Evolutionary conservation across 1,140 invertebrate species (phyloP).

Genomic region (Drosophila nannoptera): DNA sequence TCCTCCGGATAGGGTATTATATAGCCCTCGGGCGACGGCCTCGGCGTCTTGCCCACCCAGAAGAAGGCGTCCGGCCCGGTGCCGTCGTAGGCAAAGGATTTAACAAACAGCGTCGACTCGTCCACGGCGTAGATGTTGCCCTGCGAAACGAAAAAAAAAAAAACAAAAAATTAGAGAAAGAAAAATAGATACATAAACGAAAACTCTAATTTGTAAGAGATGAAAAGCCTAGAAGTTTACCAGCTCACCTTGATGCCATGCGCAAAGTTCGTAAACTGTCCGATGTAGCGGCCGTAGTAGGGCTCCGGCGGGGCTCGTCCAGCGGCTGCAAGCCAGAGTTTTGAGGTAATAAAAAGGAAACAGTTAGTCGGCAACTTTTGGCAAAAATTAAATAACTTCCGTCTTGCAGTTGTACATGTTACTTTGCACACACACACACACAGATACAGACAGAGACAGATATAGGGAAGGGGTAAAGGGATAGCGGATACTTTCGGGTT

Average conservation of each 20-base stretch:
- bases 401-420: slow-evolving; percentile 1
- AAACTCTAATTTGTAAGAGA: neutral
- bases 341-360: neutral
- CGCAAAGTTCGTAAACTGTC: slow-evolving; percentile 84
- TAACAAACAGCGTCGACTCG: slow-evolving; percentile 91
- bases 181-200: too few species aligned
- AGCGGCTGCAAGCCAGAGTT: slow-evolving; percentile 41
- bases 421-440: neutral
- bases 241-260: slow-evolving; percentile 83
- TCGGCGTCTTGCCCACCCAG: slow-evolving; percentile 89
- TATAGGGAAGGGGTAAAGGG: neutral
- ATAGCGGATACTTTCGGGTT: neutral
- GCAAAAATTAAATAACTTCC: slow-evolving; percentile 10
- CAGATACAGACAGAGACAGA: neutral
- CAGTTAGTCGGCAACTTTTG: slow-evolving; percentile 27
- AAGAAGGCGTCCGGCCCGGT: slow-evolving; percentile 91
- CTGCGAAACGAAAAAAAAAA: slow-evolving; percentile 37
- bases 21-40: slow-evolving; percentile 88
- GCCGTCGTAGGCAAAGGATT: slow-evolving; percentile 92
- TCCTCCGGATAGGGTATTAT: slow-evolving; percentile 92
- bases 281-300: slow-evolving; percentile 89
- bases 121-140: slow-evolving; percentile 92
- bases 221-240: neutral
- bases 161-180: too few species aligned
- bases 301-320: slow-evolving; percentile 81